Percentiles rank a stretch among this genome's conserved stretches.
phyloP scores from a whole-genome alignment of 1,140 invertebrate species.

The Tribolium madens region DNA sequence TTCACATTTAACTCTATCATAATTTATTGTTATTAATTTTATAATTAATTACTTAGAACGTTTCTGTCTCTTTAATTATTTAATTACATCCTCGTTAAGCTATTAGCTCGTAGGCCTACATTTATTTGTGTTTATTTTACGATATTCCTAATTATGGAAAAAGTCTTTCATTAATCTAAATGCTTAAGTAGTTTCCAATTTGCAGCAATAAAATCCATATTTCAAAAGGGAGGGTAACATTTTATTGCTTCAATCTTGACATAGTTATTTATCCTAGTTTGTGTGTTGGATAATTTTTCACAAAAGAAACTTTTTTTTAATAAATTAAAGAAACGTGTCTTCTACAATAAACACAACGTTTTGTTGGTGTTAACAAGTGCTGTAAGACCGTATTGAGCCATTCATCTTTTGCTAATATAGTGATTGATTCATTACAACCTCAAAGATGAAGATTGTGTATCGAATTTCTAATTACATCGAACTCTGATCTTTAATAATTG shows the following conservation, averaged over 20 bases:
- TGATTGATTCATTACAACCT: background rate
- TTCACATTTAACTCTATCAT: background rate
- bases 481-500: conserved; percentile 5
- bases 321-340: background rate
- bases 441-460: background rate
- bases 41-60: background rate
- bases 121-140: background rate
- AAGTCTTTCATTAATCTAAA: background rate
- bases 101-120: background rate
- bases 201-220: background rate
- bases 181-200: background rate
- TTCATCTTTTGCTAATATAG: background rate
- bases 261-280: background rate
- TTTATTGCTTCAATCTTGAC: background rate
- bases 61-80: conserved; percentile 4
- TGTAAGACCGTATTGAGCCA: background rate
- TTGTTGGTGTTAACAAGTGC: background rate
- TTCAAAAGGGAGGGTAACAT: background rate
- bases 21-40: conserved; percentile 31
- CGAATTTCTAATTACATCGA: background rate
- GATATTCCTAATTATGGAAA: background rate
- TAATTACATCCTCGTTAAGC: conserved; percentile 10
- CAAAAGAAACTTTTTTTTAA: background rate
- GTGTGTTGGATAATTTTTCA: background rate
- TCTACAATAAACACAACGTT: background rate